Conservation (phyloP, 2,113 vertebrate species). For the Orthonyx spaldingii region DNA sequence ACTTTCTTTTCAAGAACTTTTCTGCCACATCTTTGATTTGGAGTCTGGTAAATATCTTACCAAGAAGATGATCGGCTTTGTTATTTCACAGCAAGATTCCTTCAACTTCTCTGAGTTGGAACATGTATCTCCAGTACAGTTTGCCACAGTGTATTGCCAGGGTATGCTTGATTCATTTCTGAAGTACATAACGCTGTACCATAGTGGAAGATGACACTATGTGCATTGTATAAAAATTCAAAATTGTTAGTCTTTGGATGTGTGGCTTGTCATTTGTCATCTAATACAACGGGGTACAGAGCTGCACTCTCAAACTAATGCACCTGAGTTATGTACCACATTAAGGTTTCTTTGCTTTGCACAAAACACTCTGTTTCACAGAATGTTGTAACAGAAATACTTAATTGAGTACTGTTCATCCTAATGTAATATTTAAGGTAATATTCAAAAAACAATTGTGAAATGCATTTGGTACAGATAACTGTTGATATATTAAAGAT, state of each 20-base stretch:
- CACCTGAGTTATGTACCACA: not conserved
- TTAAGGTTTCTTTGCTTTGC: not conserved
- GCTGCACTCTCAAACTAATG: not conserved
- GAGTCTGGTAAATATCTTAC: not conserved
- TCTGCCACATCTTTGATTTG: not conserved
- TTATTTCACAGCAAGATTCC: not conserved
- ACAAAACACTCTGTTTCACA: not conserved
- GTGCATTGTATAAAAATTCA: not conserved
- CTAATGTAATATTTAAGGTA: not conserved
- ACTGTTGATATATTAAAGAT: not conserved
- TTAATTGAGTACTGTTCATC: not conserved
- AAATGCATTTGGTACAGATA: not conserved
- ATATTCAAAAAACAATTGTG: not conserved
- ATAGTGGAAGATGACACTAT: not conserved
- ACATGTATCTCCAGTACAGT: not conserved
- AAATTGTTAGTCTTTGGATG: not conserved
- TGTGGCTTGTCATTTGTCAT: not conserved
- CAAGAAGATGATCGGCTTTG: not conserved
- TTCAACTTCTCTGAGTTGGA: not conserved
- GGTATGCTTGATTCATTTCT: not conserved
- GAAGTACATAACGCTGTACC: fast-evolving
- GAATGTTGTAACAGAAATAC: not conserved
- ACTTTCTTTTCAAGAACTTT: not conserved
- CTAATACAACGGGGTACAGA: not conserved
- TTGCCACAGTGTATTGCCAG: not conserved